A percentile compares a stretch with the other conserved stretches of the same genome.
Evolutionary conservation across 92 coral and sea anemone species (phyloP).

Genomic region (Muricea muricata): DNA sequence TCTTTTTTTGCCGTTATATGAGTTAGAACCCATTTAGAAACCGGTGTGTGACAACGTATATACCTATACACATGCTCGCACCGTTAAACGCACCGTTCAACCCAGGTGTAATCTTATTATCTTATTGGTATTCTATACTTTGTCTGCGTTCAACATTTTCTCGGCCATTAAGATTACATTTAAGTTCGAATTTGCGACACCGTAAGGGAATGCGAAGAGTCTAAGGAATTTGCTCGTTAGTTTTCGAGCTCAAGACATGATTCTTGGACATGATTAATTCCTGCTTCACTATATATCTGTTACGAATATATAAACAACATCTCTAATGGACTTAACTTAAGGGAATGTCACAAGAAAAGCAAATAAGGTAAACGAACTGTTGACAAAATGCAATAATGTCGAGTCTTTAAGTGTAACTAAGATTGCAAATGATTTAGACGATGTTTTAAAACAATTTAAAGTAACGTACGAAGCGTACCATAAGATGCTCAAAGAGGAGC

Average conservation of each 20-base stretch:
- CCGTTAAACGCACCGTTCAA: not conserved
- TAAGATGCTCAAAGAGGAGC: slow-evolving; percentile 25
- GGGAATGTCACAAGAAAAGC: slow-evolving; percentile 20
- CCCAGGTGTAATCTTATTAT: not conserved
- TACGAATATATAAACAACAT: not conserved
- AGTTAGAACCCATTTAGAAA: too few species aligned
- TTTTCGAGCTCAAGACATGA: not conserved
- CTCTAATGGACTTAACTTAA: not conserved
- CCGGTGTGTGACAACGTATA: too few species aligned
- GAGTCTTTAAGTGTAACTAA: slow-evolving; percentile 8
- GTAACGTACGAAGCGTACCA: slow-evolving; percentile 42
- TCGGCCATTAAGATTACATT: not conserved
- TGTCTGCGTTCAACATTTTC: too few species aligned
- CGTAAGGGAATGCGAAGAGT: not conserved
- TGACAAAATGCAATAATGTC: slow-evolving; percentile 23
- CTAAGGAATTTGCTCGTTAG: not conserved
- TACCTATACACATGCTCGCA: too few species aligned
- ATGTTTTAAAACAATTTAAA: slow-evolving; percentile 23
- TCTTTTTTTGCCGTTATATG: too few species aligned
- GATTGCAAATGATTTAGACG: slow-evolving; percentile 25
- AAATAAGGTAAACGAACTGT: slow-evolving; percentile 14
- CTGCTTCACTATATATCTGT: not conserved
- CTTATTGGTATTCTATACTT: not conserved
- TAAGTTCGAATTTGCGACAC: slow-evolving; percentile 20
- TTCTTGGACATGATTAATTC: not conserved